Evolutionary conservation across 1,140 invertebrate genomes (phyloP).

Genomic region (Aphaenogaster ashmeadi): DNA sequence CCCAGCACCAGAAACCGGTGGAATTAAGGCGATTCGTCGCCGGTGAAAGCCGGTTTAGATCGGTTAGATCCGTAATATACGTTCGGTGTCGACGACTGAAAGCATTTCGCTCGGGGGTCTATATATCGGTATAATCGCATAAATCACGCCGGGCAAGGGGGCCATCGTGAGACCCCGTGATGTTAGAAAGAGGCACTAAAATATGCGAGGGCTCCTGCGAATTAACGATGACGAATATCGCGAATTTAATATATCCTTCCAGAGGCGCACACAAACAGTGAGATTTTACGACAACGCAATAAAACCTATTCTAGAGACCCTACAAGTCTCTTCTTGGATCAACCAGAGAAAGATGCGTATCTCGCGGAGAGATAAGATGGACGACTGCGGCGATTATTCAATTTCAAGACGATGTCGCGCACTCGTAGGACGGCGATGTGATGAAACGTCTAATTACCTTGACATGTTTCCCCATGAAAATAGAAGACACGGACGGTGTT

Average conservation of each 20-base stretch:
- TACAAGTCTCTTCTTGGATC: not conserved
- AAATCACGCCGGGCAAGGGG: not conserved
- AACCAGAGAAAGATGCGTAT: conserved; percentile 3
- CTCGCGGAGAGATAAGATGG: not conserved
- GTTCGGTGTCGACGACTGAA: conserved; percentile 45
- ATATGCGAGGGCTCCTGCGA: not conserved
- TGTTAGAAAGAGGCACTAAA: not conserved
- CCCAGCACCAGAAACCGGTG: conserved; percentile 48
- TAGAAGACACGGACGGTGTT: conserved; percentile 26
- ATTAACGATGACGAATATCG: not conserved
- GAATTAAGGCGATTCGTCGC: conserved; percentile 62
- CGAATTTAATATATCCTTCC: not conserved
- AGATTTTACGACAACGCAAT: not conserved
- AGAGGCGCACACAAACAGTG: not conserved
- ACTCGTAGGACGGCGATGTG: conserved; percentile 41
- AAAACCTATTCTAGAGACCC: not conserved
- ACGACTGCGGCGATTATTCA: conserved; percentile 26
- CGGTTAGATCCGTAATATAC: conserved; percentile 60
- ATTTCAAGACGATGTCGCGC: conserved; percentile 42
- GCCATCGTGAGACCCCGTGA: not conserved
- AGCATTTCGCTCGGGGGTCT: conserved; percentile 8
- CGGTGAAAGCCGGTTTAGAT: conserved; percentile 70
- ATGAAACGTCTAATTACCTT: conserved; percentile 65
- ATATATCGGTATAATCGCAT: conserved; percentile 16
- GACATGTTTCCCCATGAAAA: conserved; percentile 57